Conservation (phyloP, 92 coral and sea anemone genomes). For the Porites rus region DNA sequence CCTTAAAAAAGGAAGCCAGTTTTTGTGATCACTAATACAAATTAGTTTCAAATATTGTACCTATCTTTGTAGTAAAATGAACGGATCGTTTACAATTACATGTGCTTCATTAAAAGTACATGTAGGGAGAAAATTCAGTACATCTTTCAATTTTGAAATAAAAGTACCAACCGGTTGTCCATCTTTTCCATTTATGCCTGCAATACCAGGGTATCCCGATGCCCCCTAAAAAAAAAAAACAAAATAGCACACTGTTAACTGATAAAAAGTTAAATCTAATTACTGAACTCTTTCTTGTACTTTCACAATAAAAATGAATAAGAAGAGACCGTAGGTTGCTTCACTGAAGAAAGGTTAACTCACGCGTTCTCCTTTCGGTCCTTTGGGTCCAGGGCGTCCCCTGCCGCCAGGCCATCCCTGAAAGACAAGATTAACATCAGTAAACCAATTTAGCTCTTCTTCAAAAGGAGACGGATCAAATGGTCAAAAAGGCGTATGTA, state of each 20-base stretch:
- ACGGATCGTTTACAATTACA: not conserved
- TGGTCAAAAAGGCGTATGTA: too few species aligned
- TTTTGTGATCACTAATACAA: too few species aligned
- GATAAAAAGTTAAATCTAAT: not conserved
- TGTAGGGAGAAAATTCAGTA: too few species aligned
- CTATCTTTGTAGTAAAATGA: not conserved
- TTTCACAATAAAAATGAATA: too few species aligned
- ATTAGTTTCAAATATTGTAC: too few species aligned
- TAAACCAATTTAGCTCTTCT: too few species aligned
- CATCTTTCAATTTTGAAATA: not conserved
- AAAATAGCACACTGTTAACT: not conserved
- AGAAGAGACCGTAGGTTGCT: too few species aligned
- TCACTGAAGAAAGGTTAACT: not conserved
- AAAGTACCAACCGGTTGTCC: constrained; percentile 40
- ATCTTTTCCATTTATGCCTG: constrained; percentile 33
- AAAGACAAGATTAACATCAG: not conserved
- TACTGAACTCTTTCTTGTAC: too few species aligned
- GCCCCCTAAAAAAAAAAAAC: constrained; percentile 20
- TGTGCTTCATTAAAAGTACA: not conserved
- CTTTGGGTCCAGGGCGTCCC: constrained; percentile 26
- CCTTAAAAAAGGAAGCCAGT: not conserved
- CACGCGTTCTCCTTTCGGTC: constrained; percentile 38
- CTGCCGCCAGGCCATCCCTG: constrained; percentile 35
- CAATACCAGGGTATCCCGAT: not conserved
- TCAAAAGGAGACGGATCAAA: too few species aligned